A percentile compares a stretch with the other conserved stretches of the same genome.
These are phyloP conservation scores for Myathropa florea DNA, from an alignment of 2,888 invertebrate species.

Conservation along the genomic window DNA sequence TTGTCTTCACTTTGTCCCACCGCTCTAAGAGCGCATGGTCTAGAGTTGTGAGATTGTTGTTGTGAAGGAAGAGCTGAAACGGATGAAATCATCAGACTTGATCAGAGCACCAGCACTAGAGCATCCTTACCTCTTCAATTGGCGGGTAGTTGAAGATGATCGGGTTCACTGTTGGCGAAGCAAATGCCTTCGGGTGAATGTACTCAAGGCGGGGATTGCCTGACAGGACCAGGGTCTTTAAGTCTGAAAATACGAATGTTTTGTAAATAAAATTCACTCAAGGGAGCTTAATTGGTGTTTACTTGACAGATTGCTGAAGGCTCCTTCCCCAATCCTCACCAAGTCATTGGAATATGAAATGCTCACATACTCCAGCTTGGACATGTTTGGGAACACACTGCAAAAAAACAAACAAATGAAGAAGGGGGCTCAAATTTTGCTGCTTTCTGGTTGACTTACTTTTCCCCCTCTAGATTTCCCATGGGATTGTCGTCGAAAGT, in stretches of 20 bases:
- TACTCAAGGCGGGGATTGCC: constrained; percentile 84
- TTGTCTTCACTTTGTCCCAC: constrained; percentile 86
- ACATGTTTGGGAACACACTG: constrained; percentile 85
- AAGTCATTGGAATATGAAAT: constrained; percentile 86
- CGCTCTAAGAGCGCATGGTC: constrained; percentile 84
- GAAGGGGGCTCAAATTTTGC: not conserved
- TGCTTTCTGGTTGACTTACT: constrained; percentile 74
- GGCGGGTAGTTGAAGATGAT: constrained; percentile 84
- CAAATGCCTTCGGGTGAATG: constrained; percentile 85
- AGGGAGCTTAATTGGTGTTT: constrained; percentile 45
- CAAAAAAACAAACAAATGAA: not conserved
- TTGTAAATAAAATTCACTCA: not conserved
- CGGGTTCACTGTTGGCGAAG: constrained; percentile 80
- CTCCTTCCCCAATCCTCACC: constrained; percentile 82
- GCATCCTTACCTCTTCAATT: constrained; percentile 83
- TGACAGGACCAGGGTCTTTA: constrained; percentile 84
- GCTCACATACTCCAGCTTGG: constrained; percentile 84
- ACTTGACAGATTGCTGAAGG: constrained; percentile 83
- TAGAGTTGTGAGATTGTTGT: constrained; percentile 83
- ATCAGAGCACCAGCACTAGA: not conserved
- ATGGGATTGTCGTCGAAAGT: constrained; percentile 88
- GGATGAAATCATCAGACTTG: not conserved
- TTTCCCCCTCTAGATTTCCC: constrained; percentile 81
- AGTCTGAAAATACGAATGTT: constrained; percentile 72
- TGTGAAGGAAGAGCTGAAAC: constrained; percentile 86